These are phyloP conservation scores for Boulengeromyrus knoepffleri DNA, from an alignment of 2,113 vertebrate species.

Conservation along the genomic window DNA sequence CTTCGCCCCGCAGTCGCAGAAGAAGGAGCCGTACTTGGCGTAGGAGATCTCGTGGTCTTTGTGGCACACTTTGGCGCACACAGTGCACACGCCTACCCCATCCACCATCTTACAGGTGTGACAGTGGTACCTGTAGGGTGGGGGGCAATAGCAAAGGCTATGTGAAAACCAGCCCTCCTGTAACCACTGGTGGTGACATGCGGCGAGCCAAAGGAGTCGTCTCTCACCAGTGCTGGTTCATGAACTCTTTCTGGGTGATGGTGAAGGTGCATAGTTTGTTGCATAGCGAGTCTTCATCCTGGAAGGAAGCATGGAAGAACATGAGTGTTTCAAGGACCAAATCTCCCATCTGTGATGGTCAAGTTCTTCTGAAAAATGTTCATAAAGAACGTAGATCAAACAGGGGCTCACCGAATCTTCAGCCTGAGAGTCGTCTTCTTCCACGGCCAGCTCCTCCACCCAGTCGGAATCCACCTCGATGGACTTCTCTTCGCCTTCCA, in stretches of 20 bases:
- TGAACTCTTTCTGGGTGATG: constrained; percentile 98
- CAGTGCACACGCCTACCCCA: constrained; percentile 95
- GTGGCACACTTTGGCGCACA: constrained; percentile 98
- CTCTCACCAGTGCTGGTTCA: constrained; percentile 98
- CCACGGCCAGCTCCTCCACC: constrained; percentile 93
- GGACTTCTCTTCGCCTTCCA: constrained; percentile 89
- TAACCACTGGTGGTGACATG: neutral
- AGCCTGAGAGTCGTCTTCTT: constrained; percentile 96
- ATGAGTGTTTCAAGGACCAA: neutral
- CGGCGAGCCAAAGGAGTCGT: neutral
- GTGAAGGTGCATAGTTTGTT: constrained; percentile 98
- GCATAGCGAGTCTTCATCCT: constrained; percentile 99
- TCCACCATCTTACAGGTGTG: constrained; percentile 99
- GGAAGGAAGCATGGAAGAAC: constrained; percentile 7
- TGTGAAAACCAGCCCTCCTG: neutral
- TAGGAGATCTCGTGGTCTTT: constrained; percentile 99
- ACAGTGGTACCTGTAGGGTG: constrained; percentile 86
- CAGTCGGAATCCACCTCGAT: constrained; percentile 97
- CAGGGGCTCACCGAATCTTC: constrained; percentile 80
- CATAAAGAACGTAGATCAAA: neutral
- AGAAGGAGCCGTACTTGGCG: constrained; percentile 97
- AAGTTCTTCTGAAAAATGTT: neutral
- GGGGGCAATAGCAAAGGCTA: neutral
- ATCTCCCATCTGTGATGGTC: neutral
- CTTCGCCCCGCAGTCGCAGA: constrained; percentile 98